A percentile compares a stretch with the other conserved stretches of the same genome.
Evolutionary conservation across 1,140 invertebrate genomes (phyloP).

Genomic region (Brachionus angularis): DNA sequence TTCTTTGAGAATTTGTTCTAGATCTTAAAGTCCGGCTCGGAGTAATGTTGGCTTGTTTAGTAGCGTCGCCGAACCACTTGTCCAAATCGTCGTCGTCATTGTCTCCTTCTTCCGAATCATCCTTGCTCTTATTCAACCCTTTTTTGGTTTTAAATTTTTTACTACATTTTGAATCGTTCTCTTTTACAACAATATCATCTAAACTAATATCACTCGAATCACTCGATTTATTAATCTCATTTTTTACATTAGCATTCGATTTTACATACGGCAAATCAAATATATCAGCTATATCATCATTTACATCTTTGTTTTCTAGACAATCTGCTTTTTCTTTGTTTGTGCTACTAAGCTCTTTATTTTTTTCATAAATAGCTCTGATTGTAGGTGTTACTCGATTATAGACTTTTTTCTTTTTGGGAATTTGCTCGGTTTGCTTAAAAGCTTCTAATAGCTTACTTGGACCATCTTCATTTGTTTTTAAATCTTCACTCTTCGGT

Average conservation of each 20-base stretch:
- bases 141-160: constrained; percentile 1
- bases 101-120: too few species aligned
- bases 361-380: constrained; percentile 24
- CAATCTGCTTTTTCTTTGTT: not conserved
- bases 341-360: too few species aligned
- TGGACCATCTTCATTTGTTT: not conserved
- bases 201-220: constrained; percentile 30
- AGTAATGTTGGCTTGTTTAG: not conserved
- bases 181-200: not conserved
- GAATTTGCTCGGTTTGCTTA: too few species aligned
- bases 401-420: constrained; percentile 36
- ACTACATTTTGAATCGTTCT: not conserved
- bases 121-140: not conserved
- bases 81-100: constrained; percentile 2
- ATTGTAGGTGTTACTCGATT: constrained; percentile 33
- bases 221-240: not conserved
- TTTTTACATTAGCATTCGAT: too few species aligned
- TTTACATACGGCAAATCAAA: constrained; percentile 8
- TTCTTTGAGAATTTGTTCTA: constrained; percentile 21
- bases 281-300: constrained; percentile 27
- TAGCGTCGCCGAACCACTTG: too few species aligned
- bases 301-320: not conserved
- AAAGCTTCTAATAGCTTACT: too few species aligned
- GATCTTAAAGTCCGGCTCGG: constrained; percentile 3
- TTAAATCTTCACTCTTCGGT: not conserved